A percentile compares a stretch with the other conserved stretches of the same genome.
Evolutionary conservation across 2,113 vertebrate genomes (phyloP).

Genomic region (Cyanoramphus novaezelandiae): DNA sequence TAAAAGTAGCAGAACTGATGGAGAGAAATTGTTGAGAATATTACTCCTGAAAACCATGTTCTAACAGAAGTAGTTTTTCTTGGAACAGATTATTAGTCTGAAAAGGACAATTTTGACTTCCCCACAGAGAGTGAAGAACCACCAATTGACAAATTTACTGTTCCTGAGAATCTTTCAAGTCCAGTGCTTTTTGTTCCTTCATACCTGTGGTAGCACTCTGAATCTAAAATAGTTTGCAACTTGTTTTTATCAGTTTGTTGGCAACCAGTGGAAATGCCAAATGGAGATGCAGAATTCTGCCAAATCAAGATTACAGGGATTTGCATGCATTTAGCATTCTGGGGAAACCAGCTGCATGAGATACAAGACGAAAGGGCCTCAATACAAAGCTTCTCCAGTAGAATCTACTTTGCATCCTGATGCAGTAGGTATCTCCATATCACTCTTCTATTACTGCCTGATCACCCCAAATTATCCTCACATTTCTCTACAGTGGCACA

Average conservation of each 20-base stretch:
- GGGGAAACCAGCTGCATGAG: background rate
- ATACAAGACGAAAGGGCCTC: background rate
- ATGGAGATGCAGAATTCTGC: background rate
- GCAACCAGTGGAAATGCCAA: background rate
- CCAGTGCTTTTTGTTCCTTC: background rate
- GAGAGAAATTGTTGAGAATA: background rate
- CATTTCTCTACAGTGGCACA: background rate
- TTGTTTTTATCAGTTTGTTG: slow-evolving; percentile 32
- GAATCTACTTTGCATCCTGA: background rate
- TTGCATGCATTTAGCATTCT: background rate
- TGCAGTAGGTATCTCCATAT: background rate
- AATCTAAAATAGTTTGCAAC: slow-evolving; percentile 13
- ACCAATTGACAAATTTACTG: background rate
- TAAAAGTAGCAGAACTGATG: slow-evolving; percentile 72
- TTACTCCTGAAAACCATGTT: background rate
- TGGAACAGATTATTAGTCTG: slow-evolving; percentile 26
- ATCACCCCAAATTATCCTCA: background rate
- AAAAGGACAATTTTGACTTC: background rate
- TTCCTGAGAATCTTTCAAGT: background rate
- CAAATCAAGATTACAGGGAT: background rate
- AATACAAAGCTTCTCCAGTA: background rate
- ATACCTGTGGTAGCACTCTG: background rate
- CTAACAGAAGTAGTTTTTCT: background rate
- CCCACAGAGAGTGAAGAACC: background rate
- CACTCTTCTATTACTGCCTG: background rate